Percentiles rank a stretch among this genome's conserved stretches.
Evolutionary conservation across 2,113 vertebrate genomes (phyloP).

Genomic region (Scartelaos histophorus): DNA sequence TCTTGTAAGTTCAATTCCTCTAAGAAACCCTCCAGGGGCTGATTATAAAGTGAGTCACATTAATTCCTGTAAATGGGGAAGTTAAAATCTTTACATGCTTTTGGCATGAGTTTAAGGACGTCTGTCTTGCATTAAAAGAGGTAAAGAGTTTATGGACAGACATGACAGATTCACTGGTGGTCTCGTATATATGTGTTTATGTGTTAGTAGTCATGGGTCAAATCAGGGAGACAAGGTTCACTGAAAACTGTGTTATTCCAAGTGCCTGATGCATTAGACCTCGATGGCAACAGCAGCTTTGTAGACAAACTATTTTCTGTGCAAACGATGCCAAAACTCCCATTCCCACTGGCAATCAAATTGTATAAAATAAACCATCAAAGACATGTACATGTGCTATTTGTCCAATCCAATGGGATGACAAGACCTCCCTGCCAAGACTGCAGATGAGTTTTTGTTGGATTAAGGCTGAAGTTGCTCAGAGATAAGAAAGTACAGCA

Average conservation of each 20-base stretch:
- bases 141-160: constrained; percentile 29
- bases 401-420: constrained; percentile 25
- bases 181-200: constrained; percentile 32
- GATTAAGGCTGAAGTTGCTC: constrained; percentile 28
- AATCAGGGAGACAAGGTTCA: constrained; percentile 46
- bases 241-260: constrained; percentile 16
- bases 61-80: constrained; percentile 13
- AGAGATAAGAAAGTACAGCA: constrained; percentile 49
- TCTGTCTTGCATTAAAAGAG: constrained; percentile 41
- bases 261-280: constrained; percentile 11
- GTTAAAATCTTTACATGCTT: constrained; percentile 14
- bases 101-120: neutral
- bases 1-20: constrained; percentile 22
- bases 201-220: constrained; percentile 36
- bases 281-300: constrained; percentile 8
- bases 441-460: constrained; percentile 51
- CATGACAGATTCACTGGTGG: constrained; percentile 26
- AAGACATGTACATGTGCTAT: constrained; percentile 7
- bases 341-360: constrained; percentile 18
- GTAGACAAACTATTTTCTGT: constrained; percentile 11
- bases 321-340: constrained; percentile 5
- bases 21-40: constrained; percentile 7
- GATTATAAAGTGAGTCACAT: constrained; percentile 29
- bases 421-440: constrained; percentile 27
- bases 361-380: constrained; percentile 25